Base-by-base conservation (phyloP, 1,140 invertebrate genomes). In the Colletes gigas region DNA sequence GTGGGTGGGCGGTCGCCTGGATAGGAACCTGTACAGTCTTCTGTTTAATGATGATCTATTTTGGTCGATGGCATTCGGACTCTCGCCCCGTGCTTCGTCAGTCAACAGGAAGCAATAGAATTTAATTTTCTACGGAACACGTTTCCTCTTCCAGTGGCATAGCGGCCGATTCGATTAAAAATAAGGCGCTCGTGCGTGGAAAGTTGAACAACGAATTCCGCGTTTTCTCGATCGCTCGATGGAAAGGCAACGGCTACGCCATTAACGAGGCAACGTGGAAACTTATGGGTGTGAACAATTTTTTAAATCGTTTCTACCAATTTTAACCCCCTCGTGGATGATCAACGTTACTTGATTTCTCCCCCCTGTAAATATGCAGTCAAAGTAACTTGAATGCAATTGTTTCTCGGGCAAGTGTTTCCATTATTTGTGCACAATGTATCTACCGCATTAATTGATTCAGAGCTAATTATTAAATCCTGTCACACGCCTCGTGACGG, bases 101-200 rank as follows among this genome's bases (percentile, higher is more conserved):
- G 85, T 86, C 81, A 86, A 86, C 84, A 86, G 84, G 84, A 86
- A 86, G 80, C 68, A 57, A 85, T 85, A 85, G 84, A 86, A 83
- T 86, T 86, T 86, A 79, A 86, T 86, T 85, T 85, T 83, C 71
- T 72, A 83, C 77, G 75, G 76, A 65, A 80, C 63, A 71, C 62
- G 82, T 72, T 67, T 70, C 57, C 30, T 57, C 65, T 63, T 47
- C 5, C 17, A 30, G 30, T 3, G 57, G 30, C 47, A 52, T 52
- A 21, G 55, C 44, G 14, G 57, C 10, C 76, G 77, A 71, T 78
- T 78, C 77, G 77, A 78, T 78, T 78, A 78, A 63, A 78, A 78
- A 78, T 60, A 78, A 72, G 59, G 59, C 47, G 55, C 47, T 55
- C 77, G 57, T 65, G 68, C 63, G 44, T 47, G 44, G 69, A 71